These are phyloP conservation scores for Apotomis capreana DNA, from an alignment of 2,888 invertebrate genomes.

Conservation along the genomic window DNA sequence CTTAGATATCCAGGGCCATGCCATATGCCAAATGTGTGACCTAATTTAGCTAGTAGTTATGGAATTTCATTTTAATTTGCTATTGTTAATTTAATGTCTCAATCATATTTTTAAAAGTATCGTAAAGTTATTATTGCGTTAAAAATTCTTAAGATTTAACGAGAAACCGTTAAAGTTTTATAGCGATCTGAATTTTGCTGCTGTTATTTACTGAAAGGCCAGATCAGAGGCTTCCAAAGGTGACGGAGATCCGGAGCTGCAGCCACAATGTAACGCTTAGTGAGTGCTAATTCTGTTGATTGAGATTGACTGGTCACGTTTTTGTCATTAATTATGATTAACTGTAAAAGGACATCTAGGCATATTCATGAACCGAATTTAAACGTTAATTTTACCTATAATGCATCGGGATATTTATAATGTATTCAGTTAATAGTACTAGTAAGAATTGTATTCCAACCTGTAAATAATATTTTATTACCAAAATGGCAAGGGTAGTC, in stretches of 20 bases:
- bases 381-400: too few relatives aligned
- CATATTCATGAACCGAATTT: too few relatives aligned
- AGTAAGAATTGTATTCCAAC: too few relatives aligned
- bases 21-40: too few relatives aligned
- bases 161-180: slow-evolving; percentile 7
- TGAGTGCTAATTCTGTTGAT: not conserved
- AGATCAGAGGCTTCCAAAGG: not conserved
- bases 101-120: slow-evolving; percentile 5
- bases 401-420: too few relatives aligned
- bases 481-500: not conserved
- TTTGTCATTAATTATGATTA: not conserved
- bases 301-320: not conserved
- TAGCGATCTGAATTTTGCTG: slow-evolving; percentile 9
- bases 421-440: too few relatives aligned
- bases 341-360: too few relatives aligned
- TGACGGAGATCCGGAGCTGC: too few relatives aligned
- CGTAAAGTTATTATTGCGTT: slow-evolving; percentile 13
- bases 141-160: too few relatives aligned
- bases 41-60: too few relatives aligned
- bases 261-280: too few relatives aligned
- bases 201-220: slow-evolving; percentile 15
- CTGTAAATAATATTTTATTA: not conserved
- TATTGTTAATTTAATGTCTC: not conserved
- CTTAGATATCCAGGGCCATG: not conserved
- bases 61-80: not conserved